Evolutionary conservation across 2,888 invertebrate species (phyloP).

Genomic region (Caenorhabditis panamensis): DNA sequence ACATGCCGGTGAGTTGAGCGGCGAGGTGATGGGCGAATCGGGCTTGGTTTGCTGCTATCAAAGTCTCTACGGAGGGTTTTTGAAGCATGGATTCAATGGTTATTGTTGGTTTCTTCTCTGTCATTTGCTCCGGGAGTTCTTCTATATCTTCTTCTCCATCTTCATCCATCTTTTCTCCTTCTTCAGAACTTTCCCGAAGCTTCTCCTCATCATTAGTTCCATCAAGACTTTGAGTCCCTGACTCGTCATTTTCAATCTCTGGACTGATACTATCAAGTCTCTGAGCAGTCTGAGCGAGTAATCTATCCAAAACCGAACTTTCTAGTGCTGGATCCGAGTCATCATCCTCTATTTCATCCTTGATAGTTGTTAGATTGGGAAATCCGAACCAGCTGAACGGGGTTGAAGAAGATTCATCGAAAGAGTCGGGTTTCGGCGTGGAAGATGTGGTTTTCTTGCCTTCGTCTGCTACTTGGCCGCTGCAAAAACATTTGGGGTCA

Average conservation of each 20-base stretch:
- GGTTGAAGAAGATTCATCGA: constrained; percentile 27
- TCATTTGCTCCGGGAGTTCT: no score
- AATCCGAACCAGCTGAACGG: constrained; percentile 59
- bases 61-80: constrained; percentile 48
- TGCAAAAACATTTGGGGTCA: constrained; percentile 27
- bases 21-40: constrained; percentile 60
- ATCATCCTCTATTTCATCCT: constrained; percentile 60
- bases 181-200: not conserved
- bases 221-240: constrained; percentile 66
- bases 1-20: constrained; percentile 51
- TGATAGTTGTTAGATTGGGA: constrained; percentile 28
- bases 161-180: constrained; percentile 21
- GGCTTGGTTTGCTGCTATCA: constrained; percentile 60
- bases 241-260: constrained; percentile 68
- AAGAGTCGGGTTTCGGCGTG: constrained; percentile 9
- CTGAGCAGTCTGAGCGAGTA: constrained; percentile 60
- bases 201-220: constrained; percentile 33
- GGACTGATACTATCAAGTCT: constrained; percentile 64
- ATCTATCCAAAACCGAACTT: constrained; percentile 58
- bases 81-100: not conserved
- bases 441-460: constrained; percentile 23
- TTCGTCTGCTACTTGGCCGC: constrained; percentile 52
- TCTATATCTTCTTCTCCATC: constrained; percentile 33
- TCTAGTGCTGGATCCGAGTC: constrained; percentile 51
- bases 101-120: constrained; percentile 14